These are phyloP conservation scores for Caracal caracal DNA, from an alignment of 2,113 vertebrate species.

Conservation along the genomic window DNA sequence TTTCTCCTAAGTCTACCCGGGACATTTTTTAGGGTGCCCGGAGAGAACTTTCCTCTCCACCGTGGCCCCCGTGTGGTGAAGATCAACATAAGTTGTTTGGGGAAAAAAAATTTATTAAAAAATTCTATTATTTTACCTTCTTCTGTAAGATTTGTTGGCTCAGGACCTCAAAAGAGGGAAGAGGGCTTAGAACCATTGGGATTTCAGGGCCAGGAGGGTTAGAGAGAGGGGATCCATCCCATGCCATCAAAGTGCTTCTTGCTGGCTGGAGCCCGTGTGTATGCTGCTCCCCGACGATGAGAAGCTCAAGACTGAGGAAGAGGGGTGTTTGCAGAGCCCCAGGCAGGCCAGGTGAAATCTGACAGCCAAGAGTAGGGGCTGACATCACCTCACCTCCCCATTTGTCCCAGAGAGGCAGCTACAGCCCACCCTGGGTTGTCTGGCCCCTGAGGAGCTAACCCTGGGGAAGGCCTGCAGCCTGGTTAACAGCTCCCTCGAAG, in stretches of 20 bases:
- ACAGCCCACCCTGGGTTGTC: background rate
- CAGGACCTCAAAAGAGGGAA: background rate
- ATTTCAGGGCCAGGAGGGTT: background rate
- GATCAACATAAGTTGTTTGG: conserved; percentile 78
- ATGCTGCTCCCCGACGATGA: background rate
- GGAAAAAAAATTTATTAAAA: conserved; percentile 87
- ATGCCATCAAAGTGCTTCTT: background rate
- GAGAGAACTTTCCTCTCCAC: conserved; percentile 73
- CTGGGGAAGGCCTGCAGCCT: background rate
- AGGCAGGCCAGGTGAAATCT: background rate
- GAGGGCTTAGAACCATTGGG: background rate
- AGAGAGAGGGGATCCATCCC: background rate
- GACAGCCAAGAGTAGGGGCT: background rate
- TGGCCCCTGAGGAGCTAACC: background rate
- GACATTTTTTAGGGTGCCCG: conserved; percentile 71
- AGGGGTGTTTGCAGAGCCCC: background rate
- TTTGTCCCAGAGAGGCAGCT: background rate
- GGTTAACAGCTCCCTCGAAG: background rate
- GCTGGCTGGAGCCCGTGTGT: background rate
- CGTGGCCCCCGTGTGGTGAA: conserved; percentile 67
- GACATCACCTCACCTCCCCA: background rate
- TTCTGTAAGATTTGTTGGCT: conserved; percentile 58
- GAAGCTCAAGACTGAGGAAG: background rate
- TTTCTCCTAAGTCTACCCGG: conserved; percentile 78
- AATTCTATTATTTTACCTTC: conserved; percentile 88